A percentile compares a stretch with the other conserved stretches of the same genome.
Evolutionary conservation across 2,797 vertebrate genomes (phyloP).

Genomic region (Pteronotus mesoamericanus): DNA sequence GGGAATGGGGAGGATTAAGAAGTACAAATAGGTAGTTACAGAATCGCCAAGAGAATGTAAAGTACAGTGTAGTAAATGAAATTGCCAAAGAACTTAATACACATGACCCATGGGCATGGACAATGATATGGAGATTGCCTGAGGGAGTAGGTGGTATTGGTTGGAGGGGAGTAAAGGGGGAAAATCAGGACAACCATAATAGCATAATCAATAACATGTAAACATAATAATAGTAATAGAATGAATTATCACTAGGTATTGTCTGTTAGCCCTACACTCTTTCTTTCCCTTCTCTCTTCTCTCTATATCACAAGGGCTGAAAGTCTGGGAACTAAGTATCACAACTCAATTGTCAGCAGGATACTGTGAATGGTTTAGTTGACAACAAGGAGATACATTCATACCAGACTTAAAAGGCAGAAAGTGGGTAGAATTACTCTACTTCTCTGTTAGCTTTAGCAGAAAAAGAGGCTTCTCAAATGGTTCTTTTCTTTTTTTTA

Average conservation of each 20-base stretch:
- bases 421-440: background rate
- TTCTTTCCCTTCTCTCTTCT: background rate
- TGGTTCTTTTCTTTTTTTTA: background rate
- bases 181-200: background rate
- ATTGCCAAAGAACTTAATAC: background rate
- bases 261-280: background rate
- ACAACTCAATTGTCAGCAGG: background rate
- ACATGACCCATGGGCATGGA: background rate
- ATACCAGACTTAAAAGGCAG: background rate
- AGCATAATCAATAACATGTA: background rate
- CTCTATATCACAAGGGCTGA: background rate
- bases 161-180: background rate
- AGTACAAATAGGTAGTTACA: background rate
- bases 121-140: background rate
- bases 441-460: background rate
- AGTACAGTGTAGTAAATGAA: background rate
- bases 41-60: background rate
- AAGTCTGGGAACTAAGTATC: background rate
- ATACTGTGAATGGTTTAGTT: background rate
- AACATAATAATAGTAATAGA: background rate
- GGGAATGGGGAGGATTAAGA: background rate
- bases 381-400: background rate
- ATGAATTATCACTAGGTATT: background rate
- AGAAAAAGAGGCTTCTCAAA: background rate
- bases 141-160: background rate